These are phyloP conservation scores for Ctenosaura bakeri DNA, from an alignment of 2,797 vertebrate species.

Conservation along the genomic window DNA sequence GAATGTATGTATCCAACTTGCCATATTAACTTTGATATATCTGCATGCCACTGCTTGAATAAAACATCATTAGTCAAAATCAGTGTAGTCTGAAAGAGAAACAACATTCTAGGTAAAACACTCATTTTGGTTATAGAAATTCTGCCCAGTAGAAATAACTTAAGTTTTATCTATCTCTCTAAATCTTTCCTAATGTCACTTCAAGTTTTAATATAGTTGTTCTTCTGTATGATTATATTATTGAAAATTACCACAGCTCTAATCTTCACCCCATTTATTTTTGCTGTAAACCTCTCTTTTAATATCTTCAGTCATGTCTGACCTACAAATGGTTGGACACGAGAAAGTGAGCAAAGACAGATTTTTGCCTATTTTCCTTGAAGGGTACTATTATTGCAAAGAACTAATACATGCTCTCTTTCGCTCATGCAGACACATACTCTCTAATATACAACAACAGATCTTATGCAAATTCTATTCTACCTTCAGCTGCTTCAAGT, in stretches of 20 bases:
- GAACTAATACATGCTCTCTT: neutral
- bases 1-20: too few species aligned
- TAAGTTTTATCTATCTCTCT: too few species aligned
- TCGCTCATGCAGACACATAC: neutral
- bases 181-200: too few species aligned
- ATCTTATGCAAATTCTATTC: neutral
- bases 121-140: too few species aligned
- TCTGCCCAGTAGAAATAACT: too few species aligned
- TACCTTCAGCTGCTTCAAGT: slow-evolving; percentile 34
- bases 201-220: neutral
- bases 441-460: slow-evolving; percentile 40
- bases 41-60: too few species aligned
- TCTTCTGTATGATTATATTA: neutral
- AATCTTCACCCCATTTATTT: slow-evolving; percentile 5
- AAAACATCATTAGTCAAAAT: too few species aligned
- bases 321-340: neutral
- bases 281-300: neutral
- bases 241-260: slow-evolving; percentile 1
- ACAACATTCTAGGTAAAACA: too few species aligned
- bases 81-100: too few species aligned
- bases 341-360: neutral
- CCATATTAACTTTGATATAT: too few species aligned
- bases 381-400: neutral
- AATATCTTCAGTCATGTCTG: neutral
- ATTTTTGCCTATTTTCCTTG: slow-evolving; percentile 7